Evolutionary conservation across 1,140 invertebrate genomes (phyloP), one percentile per base, ranked within the genome.

Genomic region (Rhagoletis zephyria): DNA sequence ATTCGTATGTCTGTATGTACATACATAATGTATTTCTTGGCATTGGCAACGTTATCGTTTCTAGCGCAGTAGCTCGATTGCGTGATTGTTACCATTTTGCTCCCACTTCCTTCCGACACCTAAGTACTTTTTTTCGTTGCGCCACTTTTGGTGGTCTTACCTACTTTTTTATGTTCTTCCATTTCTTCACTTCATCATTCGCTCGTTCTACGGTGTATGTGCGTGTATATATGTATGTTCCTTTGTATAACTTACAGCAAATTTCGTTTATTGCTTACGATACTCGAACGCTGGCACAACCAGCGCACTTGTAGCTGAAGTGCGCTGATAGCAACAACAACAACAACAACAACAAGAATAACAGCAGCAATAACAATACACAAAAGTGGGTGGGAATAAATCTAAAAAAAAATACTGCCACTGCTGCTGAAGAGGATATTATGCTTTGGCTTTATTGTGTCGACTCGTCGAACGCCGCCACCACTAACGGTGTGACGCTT

Each of bases 221-320:
- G 30, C 30, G 30, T 0, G 30, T 30, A 30, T 30, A 30, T 30
- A 3, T 40, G 30, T 40, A 67, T 30, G 6, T 16, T 30, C 6
- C n/a, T 40, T 30, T 81, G 48, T 48, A 81, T 56, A 81, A 48
- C 74, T 51, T 30, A 56, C 56, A 9, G 74, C 14, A 81, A 56
- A 56, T 81, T 81, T 56, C 74, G 56, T 51, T 51, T 56, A 81
- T 56, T 81, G 74, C 74, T 81, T 81, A 81, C 42, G 74, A 81
- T 42, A 81, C 48, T 81, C 51, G 48, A 81, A 56, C 42, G 67
- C 0, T 45, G 40, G 42, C 67, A 74, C 67, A 74, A 45, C 67
- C 45, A 81, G 48, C n/a, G 10, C 48, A 30, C 48, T 81, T 59
- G 14, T 81, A 81, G 74, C 19, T 9, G 64, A 19, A 16, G 6